phyloP scores from a whole-genome alignment of 1,140 invertebrate genomes.

The Batillaria attramentaria region DNA sequence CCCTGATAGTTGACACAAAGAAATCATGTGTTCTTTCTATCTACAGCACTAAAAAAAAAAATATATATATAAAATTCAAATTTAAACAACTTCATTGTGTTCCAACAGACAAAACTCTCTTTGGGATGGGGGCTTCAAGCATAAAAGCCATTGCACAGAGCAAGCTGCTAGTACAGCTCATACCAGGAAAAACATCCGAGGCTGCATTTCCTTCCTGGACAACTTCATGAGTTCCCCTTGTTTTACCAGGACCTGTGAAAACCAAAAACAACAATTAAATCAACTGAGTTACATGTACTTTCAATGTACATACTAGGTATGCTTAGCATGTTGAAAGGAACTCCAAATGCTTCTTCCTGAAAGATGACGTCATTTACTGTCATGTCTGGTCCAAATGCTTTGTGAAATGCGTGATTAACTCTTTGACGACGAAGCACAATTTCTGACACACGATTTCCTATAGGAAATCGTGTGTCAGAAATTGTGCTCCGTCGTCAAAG shows the following conservation, averaged over 20 bases:
- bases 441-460: no score
- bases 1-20: no score
- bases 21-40: no score
- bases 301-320: background rate
- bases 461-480: no score
- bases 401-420: no score
- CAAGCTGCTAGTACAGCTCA: conserved; percentile 56
- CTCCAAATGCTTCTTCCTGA: background rate
- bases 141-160: background rate
- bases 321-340: background rate
- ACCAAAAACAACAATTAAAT: conserved; percentile 33
- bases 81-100: background rate
- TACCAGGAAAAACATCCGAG: conserved; percentile 82
- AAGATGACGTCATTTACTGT: no score
- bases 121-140: background rate
- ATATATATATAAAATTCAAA: no score
- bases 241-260: conserved; percentile 77
- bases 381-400: no score
- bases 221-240: conserved; percentile 81
- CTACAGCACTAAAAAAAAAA: no score
- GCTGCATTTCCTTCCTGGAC: conserved; percentile 79
- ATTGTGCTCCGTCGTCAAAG: no score
- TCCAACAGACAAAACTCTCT: background rate
- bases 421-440: no score
- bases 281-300: background rate